Evolutionary conservation across 2,888 invertebrate species (phyloP), one percentile per base, ranked within the genome.

Genomic region (Geophilus truncorum): DNA sequence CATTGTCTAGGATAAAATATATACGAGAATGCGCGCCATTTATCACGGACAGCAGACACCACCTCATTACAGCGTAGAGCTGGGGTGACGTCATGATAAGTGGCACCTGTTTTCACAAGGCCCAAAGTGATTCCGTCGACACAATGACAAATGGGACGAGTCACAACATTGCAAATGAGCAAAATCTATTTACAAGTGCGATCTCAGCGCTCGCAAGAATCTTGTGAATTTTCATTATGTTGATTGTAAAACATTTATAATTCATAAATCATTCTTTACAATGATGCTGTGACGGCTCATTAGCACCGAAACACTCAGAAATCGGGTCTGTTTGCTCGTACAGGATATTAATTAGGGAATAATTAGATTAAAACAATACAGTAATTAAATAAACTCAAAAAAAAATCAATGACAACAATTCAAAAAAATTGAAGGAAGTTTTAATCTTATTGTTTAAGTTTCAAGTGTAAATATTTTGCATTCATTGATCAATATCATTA

Each of bases 1-100:
- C 78, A 78, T 78, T 78, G 78, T 78, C 78, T 45, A 15, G 25
- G 62, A 62, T 62, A 62, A 62, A 62, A 62, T 62, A 62, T 62
- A 15, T 28, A 15, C 28, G 21, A 25, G 10, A 62, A 25, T 9
- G 62, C 12, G 1, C 23, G 62, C 62, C 62, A 62, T 62, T 62
- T 62, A 62, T 62, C 62, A 62, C 62, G 3, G 62, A 62, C 62
- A 62, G 62, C 57, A 25, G 62, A 62, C 25, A 23, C 62, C 62
- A 62, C 25, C 62, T 62, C 62, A 62, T 62, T 62, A 62, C 28
- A 1, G 28, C 23, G 62, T 62, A 10, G 62, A 25, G 62, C 9
- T 62, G 62, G 62, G 28, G 62, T 62, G 62, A 62, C 62, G 62
- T 62, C 62, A 62, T 62, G 62, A 62, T 62, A 62, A 62, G 62